phyloP scores from a whole-genome alignment of 2,888 invertebrate genomes.

The Xanthorhoe spadicearia region DNA sequence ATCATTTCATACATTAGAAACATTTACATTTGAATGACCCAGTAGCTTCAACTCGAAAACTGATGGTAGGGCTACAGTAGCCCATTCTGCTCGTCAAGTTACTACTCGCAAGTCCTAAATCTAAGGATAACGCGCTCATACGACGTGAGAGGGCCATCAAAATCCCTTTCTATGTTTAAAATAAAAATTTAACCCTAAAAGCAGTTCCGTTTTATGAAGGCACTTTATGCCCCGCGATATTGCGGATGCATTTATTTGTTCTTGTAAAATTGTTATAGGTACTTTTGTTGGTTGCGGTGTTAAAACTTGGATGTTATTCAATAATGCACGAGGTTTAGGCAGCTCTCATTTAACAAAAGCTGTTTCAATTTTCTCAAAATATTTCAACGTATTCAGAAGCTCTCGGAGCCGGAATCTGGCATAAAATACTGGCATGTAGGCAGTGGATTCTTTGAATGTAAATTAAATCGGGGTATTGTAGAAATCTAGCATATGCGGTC shows the following conservation, averaged over 20 bases:
- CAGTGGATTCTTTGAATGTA: slow-evolving; percentile 32
- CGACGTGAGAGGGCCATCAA: slow-evolving; percentile 79
- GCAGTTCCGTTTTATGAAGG: slow-evolving; percentile 72
- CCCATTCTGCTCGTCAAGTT: slow-evolving; percentile 36
- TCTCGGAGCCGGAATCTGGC: slow-evolving; percentile 8
- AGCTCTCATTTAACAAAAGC: slow-evolving; percentile 19
- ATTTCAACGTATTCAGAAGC: slow-evolving; percentile 9
- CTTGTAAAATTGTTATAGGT: slow-evolving; percentile 71
- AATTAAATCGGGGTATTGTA: slow-evolving; percentile 39
- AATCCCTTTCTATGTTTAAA: slow-evolving; percentile 84
- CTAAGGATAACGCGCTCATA: slow-evolving; percentile 71
- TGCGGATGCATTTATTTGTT: slow-evolving; percentile 73
- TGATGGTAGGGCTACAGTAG: too few relatives aligned
- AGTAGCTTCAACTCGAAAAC: too few relatives aligned
- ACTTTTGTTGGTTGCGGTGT: slow-evolving; percentile 46
- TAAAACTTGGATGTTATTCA: slow-evolving; percentile 40
- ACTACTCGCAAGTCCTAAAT: slow-evolving; percentile 73
- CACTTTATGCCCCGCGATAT: slow-evolving; percentile 66
- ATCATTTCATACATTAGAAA: too few relatives aligned
- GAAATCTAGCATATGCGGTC: slow-evolving; percentile 37
- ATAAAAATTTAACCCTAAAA: slow-evolving; percentile 82
- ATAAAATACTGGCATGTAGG: slow-evolving; percentile 28
- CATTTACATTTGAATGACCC: too few relatives aligned
- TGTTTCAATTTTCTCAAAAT: slow-evolving; percentile 25
- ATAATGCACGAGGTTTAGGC: slow-evolving; percentile 33